phyloP scores from a whole-genome alignment of 2,113 vertebrate species.

The Plecotus auritus region DNA sequence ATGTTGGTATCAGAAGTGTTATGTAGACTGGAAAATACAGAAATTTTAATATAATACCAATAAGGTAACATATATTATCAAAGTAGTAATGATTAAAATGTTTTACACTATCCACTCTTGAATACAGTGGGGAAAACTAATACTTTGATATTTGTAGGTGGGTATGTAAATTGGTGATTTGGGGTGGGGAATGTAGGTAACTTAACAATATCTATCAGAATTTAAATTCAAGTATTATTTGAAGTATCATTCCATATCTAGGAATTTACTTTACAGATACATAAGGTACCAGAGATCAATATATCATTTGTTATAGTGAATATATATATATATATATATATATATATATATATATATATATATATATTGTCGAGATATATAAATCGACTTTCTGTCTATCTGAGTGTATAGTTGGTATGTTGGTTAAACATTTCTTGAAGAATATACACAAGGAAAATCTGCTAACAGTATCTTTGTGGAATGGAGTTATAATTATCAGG shows the following conservation, averaged over 20 bases:
- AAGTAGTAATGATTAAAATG: neutral
- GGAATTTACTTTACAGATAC: neutral
- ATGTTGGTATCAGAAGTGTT: neutral
- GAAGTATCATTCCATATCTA: neutral
- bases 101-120: neutral
- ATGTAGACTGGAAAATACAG: neutral
- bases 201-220: neutral
- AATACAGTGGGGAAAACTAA: neutral
- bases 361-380: too few relatives aligned
- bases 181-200: fast-evolving
- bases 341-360: too few relatives aligned
- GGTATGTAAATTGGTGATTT: neutral
- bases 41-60: neutral
- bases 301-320: too few relatives aligned
- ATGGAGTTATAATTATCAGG: neutral
- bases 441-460: neutral
- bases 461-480: neutral
- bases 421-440: neutral
- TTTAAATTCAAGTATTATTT: neutral
- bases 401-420: neutral
- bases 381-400: too few relatives aligned
- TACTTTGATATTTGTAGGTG: neutral
- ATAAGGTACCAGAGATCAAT: neutral
- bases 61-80: neutral
- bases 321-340: too few relatives aligned